These are phyloP conservation scores for Psittacula echo DNA, from an alignment of 2,797 vertebrate genomes.

Conservation along the genomic window DNA sequence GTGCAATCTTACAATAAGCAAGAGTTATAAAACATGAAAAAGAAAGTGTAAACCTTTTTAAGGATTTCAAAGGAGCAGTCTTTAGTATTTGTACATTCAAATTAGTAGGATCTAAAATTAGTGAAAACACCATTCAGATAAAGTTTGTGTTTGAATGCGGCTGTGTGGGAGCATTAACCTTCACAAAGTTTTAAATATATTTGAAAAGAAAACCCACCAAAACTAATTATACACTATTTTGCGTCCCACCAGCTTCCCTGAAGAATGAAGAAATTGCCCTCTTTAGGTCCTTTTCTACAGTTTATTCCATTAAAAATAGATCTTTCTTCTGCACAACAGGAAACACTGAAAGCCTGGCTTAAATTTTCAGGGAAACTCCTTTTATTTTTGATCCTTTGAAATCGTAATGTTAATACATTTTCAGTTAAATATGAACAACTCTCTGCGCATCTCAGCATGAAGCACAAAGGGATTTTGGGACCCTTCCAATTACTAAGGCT, in stretches of 20 bases:
- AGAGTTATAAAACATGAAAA: conserved; percentile 13
- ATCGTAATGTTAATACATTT: conserved; percentile 68
- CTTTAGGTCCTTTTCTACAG: conserved; percentile 54
- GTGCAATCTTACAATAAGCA: not conserved
- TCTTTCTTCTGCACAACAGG: conserved; percentile 64
- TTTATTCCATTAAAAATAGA: conserved; percentile 64
- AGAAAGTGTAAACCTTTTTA: conserved; percentile 1
- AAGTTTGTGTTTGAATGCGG: conserved; percentile 53
- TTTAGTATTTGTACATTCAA: conserved; percentile 53
- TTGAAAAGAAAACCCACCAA: conserved; percentile 57
- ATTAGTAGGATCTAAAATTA: conserved; percentile 49
- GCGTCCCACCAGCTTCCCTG: conserved; percentile 51
- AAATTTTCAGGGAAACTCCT: conserved; percentile 67
- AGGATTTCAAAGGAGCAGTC: conserved; percentile 26
- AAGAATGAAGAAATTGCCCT: conserved; percentile 61
- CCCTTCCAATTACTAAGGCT: conserved; percentile 45
- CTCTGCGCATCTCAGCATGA: conserved; percentile 51
- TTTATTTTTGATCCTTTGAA: conserved; percentile 70
- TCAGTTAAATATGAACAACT: conserved; percentile 68
- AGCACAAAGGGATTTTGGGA: conserved; percentile 62
- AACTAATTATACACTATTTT: conserved; percentile 60
- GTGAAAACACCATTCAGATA: conserved; percentile 31
- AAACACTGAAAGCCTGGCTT: conserved; percentile 56
- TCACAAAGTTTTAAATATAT: conserved; percentile 56
- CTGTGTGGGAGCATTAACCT: conserved; percentile 47